Evolutionary conservation across 1,140 invertebrate genomes (phyloP), one percentile per base, ranked within the genome.

Genomic region (Drosophila pandora): DNA sequence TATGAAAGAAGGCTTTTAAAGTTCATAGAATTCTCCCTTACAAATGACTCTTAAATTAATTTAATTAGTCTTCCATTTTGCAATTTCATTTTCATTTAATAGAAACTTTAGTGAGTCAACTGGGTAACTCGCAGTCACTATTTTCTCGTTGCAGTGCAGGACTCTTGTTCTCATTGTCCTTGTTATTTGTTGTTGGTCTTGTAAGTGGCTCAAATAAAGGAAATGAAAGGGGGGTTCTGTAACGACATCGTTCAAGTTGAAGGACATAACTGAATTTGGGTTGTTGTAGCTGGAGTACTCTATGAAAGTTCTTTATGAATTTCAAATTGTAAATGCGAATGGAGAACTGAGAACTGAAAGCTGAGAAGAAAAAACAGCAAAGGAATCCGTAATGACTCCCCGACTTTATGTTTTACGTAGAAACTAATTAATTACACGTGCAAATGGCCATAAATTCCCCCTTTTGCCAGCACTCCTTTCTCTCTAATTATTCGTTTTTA

Each of bases 401-500:
- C 58, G 39, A 57, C 17, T 57, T 52, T 43, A 13, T 53, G 61
- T 59, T 69, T 59, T 54, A 47, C 63, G 49, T 23, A 62, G 62
- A 78, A 80, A 82, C 64, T 78, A 88, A 87, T 87, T 87, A 87
- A 88, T 87, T 87, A 87, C 85, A 82, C 63, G 79, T 79, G 82
- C 65, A 82, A 87, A 87, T 87, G 79, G 82, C 77, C 64, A 76
- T 88, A 82, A 78, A 82, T 87, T 78, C 57, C 60, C 64, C 25
- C 64, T 76, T 63, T 61, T 43, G 41, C 41, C 54, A 52, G 63
- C 56, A 48, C 41, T 41, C 23, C 43, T 61, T 60, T 65, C 54
- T 37, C 56, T 41, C 48, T 59, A 55, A 49, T 69, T 50, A 65
- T 37, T 62, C 64, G 22, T 56, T 82, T 70, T 45, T 21, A 58